These are phyloP conservation scores for Chondrosia reniformis DNA, from an alignment of 37 sponge, comb jelly and placozoan species.

Conservation along the genomic window DNA sequence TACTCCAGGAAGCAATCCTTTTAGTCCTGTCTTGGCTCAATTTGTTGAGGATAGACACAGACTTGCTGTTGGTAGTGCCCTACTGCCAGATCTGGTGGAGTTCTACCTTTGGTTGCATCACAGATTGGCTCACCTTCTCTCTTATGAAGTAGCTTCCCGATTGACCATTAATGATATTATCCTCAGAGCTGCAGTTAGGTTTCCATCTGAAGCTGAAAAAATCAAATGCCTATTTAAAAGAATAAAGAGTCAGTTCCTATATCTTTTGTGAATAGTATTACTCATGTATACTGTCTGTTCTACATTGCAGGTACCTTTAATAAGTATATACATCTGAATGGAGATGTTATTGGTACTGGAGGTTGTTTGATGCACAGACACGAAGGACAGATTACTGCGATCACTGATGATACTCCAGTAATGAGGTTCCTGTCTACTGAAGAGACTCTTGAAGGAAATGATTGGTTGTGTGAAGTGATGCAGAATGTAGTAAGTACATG, in stretches of 20 bases:
- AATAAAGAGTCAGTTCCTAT: constrained; percentile 52
- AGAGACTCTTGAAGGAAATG: constrained; percentile 67
- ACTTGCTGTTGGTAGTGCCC: constrained; percentile 45
- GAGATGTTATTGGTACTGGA: constrained; percentile 79
- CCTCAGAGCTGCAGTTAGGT: constrained; percentile 26
- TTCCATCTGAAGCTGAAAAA: constrained; percentile 22
- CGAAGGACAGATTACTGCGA: constrained; percentile 65
- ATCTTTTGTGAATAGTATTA: no score
- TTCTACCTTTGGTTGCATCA: constrained; percentile 82
- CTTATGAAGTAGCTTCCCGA: constrained; percentile 44
- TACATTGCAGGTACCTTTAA: constrained; percentile 59
- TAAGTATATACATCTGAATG: constrained; percentile 74
- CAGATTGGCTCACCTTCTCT: constrained; percentile 61
- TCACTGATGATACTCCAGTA: constrained; percentile 62
- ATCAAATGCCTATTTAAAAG: constrained; percentile 50
- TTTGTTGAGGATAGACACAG: constrained; percentile 45
- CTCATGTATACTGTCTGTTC: no score
- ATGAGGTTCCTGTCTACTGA: constrained; percentile 57
- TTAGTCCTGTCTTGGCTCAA: constrained; percentile 24
- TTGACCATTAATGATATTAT: constrained; percentile 50
- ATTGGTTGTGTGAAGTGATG: constrained; percentile 68
- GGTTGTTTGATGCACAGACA: constrained; percentile 64
- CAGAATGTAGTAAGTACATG: constrained; percentile 55
- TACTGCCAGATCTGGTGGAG: constrained; percentile 80
- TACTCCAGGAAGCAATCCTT: no score